Percentiles rank a stretch among this genome's conserved stretches.
Conservation (phyloP, 2,888 invertebrate species). For the Drosophila cracens region DNA sequence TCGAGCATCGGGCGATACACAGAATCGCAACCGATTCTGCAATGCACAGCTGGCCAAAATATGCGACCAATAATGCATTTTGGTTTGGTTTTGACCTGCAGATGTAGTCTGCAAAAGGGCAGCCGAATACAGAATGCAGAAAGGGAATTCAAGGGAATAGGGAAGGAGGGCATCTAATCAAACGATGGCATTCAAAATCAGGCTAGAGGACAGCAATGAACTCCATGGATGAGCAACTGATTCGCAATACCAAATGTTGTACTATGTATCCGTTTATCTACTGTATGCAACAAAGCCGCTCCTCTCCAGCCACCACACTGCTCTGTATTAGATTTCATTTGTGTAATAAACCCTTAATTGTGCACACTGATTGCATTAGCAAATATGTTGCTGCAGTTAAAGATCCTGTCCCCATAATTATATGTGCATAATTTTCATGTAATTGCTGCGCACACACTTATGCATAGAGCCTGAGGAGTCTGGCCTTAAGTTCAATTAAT, state of each 20-base stretch:
- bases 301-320: not conserved
- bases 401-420: conserved; percentile 49
- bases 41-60: conserved; percentile 45
- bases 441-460: conserved; percentile 30
- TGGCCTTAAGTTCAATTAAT: conserved; percentile 57
- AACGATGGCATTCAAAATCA: conserved; percentile 13
- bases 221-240: conserved; percentile 16
- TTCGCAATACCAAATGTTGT: conserved; percentile 20
- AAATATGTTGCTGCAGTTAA: conserved; percentile 57
- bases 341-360: conserved; percentile 72
- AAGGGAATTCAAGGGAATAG: not conserved
- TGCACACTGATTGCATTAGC: conserved; percentile 73
- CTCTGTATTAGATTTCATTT: conserved; percentile 54
- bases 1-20: conserved; percentile 32
- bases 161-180: not conserved
- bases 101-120: not conserved
- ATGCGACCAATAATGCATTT: conserved; percentile 40
- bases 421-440: conserved; percentile 48
- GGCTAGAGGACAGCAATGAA: not conserved
- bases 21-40: conserved; percentile 6
- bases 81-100: conserved; percentile 9
- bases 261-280: conserved; percentile 7
- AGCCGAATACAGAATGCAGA: not conserved
- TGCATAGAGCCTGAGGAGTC: not conserved
- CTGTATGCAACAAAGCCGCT: not conserved